These are phyloP conservation scores for Muntiacus muntjak DNA, from an alignment of 2,113 vertebrate species.

Conservation along the genomic window DNA sequence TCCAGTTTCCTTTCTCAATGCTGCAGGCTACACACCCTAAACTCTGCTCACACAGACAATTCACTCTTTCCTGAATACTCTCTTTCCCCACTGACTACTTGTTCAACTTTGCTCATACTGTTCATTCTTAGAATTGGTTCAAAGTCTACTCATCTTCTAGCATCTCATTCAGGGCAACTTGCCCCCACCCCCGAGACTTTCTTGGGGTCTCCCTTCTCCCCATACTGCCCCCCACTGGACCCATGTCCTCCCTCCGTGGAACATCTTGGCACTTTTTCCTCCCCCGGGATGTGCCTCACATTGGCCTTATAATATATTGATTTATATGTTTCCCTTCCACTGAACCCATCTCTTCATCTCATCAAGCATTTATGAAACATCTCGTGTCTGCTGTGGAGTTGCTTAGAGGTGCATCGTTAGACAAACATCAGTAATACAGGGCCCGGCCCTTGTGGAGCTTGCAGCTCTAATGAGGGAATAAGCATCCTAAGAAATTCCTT, in stretches of 20 bases:
- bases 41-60: neutral
- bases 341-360: neutral
- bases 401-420: neutral
- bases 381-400: neutral
- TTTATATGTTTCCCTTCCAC: neutral
- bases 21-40: neutral
- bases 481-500: neutral
- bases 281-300: neutral
- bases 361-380: neutral
- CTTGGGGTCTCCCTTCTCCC: neutral
- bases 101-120: neutral
- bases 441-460: neutral
- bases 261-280: neutral
- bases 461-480: neutral
- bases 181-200: rapidly evolving
- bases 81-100: neutral
- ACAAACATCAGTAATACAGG: neutral
- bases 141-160: neutral
- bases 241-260: neutral
- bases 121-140: neutral
- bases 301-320: neutral
- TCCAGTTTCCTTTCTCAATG: neutral
- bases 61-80: neutral
- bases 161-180: neutral
- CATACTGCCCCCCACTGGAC: too few relatives aligned